A percentile compares a stretch with the other conserved stretches of the same genome.
Evolutionary conservation across 2,113 vertebrate species (phyloP).

Genomic region (Heloderma charlesbogerti): DNA sequence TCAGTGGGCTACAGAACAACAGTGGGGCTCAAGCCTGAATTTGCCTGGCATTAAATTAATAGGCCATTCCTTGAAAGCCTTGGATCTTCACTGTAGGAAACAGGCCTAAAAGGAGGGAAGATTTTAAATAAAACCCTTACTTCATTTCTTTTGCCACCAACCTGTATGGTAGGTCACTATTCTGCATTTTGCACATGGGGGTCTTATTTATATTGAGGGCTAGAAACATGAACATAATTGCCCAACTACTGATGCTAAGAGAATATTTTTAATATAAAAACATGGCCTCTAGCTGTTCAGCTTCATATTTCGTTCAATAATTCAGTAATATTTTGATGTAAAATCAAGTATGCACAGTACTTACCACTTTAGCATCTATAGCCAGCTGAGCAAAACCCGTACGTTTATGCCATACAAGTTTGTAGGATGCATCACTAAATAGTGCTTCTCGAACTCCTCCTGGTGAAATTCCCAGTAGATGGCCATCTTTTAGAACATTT

Average conservation of each 20-base stretch:
- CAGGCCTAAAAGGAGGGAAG: neutral
- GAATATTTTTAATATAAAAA: neutral
- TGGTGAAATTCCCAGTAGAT: conserved; percentile 84
- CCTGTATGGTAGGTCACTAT: neutral
- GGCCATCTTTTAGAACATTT: conserved; percentile 79
- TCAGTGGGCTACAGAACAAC: neutral
- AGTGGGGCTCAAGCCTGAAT: neutral
- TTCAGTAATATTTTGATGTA: neutral
- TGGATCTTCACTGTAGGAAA: neutral
- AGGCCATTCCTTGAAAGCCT: neutral
- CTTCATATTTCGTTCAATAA: neutral
- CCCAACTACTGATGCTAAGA: neutral
- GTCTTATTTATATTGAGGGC: neutral
- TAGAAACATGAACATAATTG: neutral
- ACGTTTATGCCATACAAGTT: conserved; percentile 81
- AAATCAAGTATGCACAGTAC: conserved; percentile 18
- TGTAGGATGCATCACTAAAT: conserved; percentile 85
- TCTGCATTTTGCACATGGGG: neutral
- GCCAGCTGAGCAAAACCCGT: conserved; percentile 86
- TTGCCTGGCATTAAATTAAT: neutral
- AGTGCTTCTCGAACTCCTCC: conserved; percentile 86
- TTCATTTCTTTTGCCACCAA: neutral
- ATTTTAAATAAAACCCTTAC: neutral
- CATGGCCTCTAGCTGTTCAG: neutral
- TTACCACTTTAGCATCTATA: conserved; percentile 83